Percentiles rank a stretch among this genome's conserved stretches.
These are phyloP conservation scores for Benitochromis conjunctus DNA, from an alignment of 2,113 vertebrate genomes.

Conservation along the genomic window DNA sequence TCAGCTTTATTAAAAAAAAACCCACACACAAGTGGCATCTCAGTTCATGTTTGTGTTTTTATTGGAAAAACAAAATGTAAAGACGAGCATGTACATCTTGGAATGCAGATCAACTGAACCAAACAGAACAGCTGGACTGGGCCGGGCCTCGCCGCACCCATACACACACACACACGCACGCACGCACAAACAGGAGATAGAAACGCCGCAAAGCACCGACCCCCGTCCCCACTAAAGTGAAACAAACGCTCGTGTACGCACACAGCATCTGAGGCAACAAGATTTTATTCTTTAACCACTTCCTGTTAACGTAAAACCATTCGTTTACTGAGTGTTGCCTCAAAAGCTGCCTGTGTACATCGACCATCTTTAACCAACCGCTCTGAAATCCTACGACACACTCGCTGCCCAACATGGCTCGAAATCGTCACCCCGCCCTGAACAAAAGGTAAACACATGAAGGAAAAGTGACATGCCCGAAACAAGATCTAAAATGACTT, in stretches of 20 bases:
- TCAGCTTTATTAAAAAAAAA: neutral
- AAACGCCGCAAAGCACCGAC: conserved; percentile 54
- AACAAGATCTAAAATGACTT: conserved; percentile 67
- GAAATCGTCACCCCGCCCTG: conserved; percentile 69
- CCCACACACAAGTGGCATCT: neutral
- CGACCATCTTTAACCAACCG: conserved; percentile 25
- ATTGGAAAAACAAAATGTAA: conserved; percentile 92
- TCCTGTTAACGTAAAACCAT: neutral
- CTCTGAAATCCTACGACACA: conserved; percentile 3
- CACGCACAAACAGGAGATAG: conserved; percentile 48
- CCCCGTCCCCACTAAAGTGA: conserved; percentile 47
- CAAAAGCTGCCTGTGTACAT: neutral
- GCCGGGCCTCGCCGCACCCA: conserved; percentile 56
- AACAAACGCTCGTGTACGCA: neutral
- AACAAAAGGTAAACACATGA: conserved; percentile 66
- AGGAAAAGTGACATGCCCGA: conserved; percentile 74
- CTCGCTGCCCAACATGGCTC: conserved; percentile 4
- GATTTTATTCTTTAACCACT: neutral
- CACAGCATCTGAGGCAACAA: conserved; percentile 25
- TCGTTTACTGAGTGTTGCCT: neutral
- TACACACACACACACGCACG: neutral
- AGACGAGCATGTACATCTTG: conserved; percentile 99
- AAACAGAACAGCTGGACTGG: conserved; percentile 80
- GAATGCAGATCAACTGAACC: conserved; percentile 93
- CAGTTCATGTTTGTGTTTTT: conserved; percentile 84